phyloP scores from a whole-genome alignment of 2,888 invertebrate genomes.

The Panopea generosa region DNA sequence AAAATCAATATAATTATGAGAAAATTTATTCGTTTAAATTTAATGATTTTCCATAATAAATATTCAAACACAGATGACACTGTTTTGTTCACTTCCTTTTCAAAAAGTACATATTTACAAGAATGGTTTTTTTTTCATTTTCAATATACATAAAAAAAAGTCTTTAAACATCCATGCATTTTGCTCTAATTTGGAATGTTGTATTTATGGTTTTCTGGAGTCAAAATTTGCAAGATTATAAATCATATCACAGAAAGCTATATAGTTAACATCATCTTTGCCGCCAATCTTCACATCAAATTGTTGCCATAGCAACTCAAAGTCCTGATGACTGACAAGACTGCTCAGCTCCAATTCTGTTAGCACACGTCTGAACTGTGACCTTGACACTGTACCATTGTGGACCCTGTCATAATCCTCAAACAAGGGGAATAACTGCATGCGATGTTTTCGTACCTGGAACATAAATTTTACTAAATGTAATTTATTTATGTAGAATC shows the following conservation, averaged over 20 bases:
- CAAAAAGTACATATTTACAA: no score
- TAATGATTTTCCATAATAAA: no score
- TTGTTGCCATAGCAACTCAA: constrained; percentile 81
- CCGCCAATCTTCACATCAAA: constrained; percentile 83
- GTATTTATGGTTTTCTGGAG: constrained; percentile 76
- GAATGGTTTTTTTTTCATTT: no score
- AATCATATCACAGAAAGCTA: constrained; percentile 82
- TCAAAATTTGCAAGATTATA: constrained; percentile 81
- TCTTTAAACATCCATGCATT: no score
- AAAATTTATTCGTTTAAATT: no score
- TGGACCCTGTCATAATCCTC: constrained; percentile 84
- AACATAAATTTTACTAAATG: constrained; percentile 17
- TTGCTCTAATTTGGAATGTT: no score
- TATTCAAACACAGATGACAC: no score
- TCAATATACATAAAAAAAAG: no score
- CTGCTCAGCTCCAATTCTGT: constrained; percentile 83
- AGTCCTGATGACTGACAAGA: constrained; percentile 81
- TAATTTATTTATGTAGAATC: no score
- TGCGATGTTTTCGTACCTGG: constrained; percentile 83
- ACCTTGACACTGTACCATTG: constrained; percentile 83
- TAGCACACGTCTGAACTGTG: constrained; percentile 84
- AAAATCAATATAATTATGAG: no score
- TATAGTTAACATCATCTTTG: constrained; percentile 82
- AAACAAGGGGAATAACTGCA: constrained; percentile 85
- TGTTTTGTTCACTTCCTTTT: no score